Conservation (phyloP, 2,888 invertebrate genomes). For the Lithosia quadra region DNA sequence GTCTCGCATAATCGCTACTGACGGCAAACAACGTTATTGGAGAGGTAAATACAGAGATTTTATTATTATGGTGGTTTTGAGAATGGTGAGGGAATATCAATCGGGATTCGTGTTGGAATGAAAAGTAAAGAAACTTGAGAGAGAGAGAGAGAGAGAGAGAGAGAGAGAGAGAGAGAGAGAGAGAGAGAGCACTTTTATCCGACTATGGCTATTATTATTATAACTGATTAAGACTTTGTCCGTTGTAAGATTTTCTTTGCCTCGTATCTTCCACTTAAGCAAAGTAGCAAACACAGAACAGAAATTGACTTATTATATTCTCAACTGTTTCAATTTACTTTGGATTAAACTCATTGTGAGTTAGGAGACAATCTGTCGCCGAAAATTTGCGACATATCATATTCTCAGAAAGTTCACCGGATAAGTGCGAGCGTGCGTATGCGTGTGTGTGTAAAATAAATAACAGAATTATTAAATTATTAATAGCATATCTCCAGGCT, state of each 20-base stretch:
- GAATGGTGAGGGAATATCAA: too few species aligned
- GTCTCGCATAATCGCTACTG: conserved; percentile 10
- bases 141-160: too few species aligned
- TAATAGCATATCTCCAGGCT: too few species aligned
- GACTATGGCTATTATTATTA: too few species aligned
- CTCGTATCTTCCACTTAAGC: neutral
- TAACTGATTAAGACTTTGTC: too few species aligned
- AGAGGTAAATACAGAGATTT: neutral
- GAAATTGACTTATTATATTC: neutral
- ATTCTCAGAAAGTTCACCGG: neutral
- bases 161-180: too few species aligned
- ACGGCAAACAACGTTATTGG: neutral
- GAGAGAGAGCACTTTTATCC: too few species aligned
- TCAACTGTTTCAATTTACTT: conserved; percentile 4
- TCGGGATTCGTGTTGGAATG: too few species aligned
- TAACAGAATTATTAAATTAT: too few species aligned
- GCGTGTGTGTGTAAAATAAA: neutral
- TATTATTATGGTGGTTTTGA: neutral
- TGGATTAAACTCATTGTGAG: neutral
- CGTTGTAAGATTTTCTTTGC: neutral
- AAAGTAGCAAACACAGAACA: too few species aligned
- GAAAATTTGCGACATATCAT: neutral
- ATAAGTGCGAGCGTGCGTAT: neutral
- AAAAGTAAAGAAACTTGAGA: too few species aligned
- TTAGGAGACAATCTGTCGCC: neutral